Percentiles rank a stretch among this genome's conserved stretches.
Evolutionary conservation across 2,797 vertebrate genomes (phyloP).

Genomic region (Alcedo quadribrachys): DNA sequence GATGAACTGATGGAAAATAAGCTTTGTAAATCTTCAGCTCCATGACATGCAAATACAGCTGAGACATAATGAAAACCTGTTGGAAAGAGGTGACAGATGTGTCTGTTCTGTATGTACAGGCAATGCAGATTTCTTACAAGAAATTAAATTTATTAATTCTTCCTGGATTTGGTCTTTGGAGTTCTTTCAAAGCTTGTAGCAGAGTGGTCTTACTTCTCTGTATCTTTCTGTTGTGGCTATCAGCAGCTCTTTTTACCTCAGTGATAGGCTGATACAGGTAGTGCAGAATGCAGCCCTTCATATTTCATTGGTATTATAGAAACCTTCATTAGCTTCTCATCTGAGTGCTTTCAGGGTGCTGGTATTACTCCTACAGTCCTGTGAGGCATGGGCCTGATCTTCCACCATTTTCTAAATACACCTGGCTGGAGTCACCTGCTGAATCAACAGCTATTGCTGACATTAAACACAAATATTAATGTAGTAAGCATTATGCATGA

Average conservation of each 20-base stretch:
- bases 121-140: neutral
- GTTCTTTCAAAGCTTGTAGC: neutral
- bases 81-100: neutral
- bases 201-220: neutral
- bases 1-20: neutral
- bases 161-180: neutral
- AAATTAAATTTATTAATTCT: neutral
- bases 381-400: neutral
- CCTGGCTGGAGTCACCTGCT: neutral
- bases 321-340: neutral
- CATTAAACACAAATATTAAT: neutral
- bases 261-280: neutral
- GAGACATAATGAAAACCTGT: neutral
- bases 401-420: neutral
- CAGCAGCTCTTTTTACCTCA: neutral
- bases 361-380: neutral
- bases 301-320: neutral
- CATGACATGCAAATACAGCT: rapidly evolving
- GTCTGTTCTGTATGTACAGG: neutral
- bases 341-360: neutral
- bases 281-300: neutral
- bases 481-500: neutral
- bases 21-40: neutral
- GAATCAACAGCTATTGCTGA: neutral
- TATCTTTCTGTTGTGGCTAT: neutral